Base-by-base conservation (phyloP, 1,140 invertebrate genomes). In the Heliothis subflexa region DNA sequence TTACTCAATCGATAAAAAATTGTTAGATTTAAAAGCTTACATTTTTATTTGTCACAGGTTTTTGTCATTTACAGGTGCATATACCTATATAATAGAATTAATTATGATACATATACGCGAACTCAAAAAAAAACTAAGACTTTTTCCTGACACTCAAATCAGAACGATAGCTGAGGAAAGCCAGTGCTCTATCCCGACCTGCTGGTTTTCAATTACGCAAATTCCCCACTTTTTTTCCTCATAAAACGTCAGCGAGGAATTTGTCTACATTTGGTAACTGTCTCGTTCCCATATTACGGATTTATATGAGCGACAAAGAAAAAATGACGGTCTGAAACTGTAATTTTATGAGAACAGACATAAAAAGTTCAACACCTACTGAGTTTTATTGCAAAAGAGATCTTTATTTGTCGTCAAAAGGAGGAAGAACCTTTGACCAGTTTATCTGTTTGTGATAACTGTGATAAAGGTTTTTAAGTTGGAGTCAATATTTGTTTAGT, bases 181-280 rank as follows among this genome's bases (percentile, higher is more conserved):
- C 50, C 50, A 18, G n/a, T 18, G 52, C 13, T 9, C 52, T 3
- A 12, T 11, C 25, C 21, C 21, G 21, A 57, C 10, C 18, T 12
- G 55, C 18, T 57, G 54, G 16, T 18, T 28, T 52, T 25, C 55
- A 25, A 57, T 5, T 25, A 25, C 55, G 25, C 18, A 25, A 57
- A 12, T 13, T 57, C 11, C 61, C 16, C n/a, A 33, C 9, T 11
- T 64, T 54, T 72, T n/a, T 18, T 25, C 16, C 14, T 55, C 70
- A 55, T 55, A 72, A 55, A 55, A 55, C 52, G 70, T 45, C 50
- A 72, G 25, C 70, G 47, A 25, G 21, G 55, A 73, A 59, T 59
- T 45, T 73, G 45, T 73, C 45, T 59, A 55, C 71, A 73, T 47
- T 73, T 73, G 71, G 61, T 73, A 61, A 61, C 33, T 73, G 71